Conservation (phyloP, 2,113 vertebrate species). For the Xiphophorus maculatus region DNA sequence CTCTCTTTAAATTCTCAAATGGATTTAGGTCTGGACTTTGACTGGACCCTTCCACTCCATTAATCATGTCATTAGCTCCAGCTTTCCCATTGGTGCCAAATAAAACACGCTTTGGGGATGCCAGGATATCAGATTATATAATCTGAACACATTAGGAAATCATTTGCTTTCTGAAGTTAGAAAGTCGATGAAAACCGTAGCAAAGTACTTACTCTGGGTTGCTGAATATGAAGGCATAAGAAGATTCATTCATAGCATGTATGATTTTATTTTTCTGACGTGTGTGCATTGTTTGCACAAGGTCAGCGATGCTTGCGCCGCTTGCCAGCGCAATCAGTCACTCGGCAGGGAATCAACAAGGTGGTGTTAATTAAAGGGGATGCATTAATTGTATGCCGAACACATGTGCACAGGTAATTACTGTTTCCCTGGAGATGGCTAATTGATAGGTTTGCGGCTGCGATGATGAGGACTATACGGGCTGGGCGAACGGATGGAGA, state of each 20-base stretch:
- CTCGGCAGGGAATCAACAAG: slow-evolving; percentile 60
- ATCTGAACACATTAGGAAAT: too few relatives aligned
- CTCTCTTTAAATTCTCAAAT: too few relatives aligned
- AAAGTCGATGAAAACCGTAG: too few relatives aligned
- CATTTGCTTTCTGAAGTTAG: too few relatives aligned
- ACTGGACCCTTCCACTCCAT: too few relatives aligned
- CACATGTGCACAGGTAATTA: slow-evolving; percentile 80
- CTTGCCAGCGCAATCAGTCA: slow-evolving; percentile 64
- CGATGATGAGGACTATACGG: slow-evolving; percentile 60
- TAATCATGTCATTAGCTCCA: too few relatives aligned
- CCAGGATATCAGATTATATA: too few relatives aligned
- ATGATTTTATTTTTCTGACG: not conserved
- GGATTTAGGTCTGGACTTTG: too few relatives aligned
- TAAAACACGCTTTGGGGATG: too few relatives aligned
- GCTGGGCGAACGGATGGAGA: slow-evolving; percentile 30
- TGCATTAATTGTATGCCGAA: slow-evolving; percentile 75
- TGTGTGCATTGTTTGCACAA: slow-evolving; percentile 9
- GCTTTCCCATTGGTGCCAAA: too few relatives aligned
- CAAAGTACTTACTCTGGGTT: too few relatives aligned
- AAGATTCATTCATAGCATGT: not conserved
- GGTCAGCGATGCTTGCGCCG: not conserved
- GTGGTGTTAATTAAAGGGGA: slow-evolving; percentile 77
- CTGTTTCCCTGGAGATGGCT: slow-evolving; percentile 71
- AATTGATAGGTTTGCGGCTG: slow-evolving; percentile 75
- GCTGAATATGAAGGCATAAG: not conserved